phyloP scores from a whole-genome alignment of 2,113 vertebrate species.

The Haplotaxodon microlepis region DNA sequence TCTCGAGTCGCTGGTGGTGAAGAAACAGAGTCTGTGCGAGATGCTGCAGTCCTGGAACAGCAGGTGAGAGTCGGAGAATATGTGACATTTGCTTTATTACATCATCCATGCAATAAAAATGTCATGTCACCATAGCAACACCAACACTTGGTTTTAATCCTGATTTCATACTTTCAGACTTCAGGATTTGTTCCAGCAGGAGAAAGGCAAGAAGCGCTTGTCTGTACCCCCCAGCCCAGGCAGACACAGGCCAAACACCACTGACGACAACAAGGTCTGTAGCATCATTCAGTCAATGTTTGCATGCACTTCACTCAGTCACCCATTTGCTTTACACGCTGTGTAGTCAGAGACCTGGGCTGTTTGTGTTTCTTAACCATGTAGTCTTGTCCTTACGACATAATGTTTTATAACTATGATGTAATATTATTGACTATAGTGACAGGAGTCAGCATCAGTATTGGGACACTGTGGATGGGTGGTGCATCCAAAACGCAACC shows the following conservation, averaged over 20 bases:
- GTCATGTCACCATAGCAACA: background rate
- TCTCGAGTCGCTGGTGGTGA: slow-evolving; percentile 89
- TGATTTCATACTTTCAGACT: slow-evolving; percentile 68
- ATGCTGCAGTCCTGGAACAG: slow-evolving; percentile 93
- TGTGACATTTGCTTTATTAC: background rate
- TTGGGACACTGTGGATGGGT: background rate
- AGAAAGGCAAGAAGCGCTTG: slow-evolving; percentile 92
- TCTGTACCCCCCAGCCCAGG: slow-evolving; percentile 95
- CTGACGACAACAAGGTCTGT: slow-evolving; percentile 89
- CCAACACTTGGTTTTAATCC: background rate
- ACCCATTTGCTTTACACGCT: background rate
- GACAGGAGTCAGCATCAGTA: background rate
- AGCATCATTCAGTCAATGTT: background rate
- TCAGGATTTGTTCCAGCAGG: slow-evolving; percentile 95
- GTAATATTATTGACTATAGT: background rate
- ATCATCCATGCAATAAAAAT: background rate
- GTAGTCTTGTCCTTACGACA: background rate
- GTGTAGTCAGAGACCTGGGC: background rate
- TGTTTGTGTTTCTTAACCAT: background rate
- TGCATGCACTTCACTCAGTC: background rate
- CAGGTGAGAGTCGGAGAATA: slow-evolving; percentile 65
- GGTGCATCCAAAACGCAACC: background rate
- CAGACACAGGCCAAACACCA: slow-evolving; percentile 78
- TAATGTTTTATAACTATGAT: background rate
- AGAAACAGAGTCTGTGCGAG: slow-evolving; percentile 96